phyloP scores from a whole-genome alignment of 1,140 invertebrate species.

The Drosophila murphyi region DNA sequence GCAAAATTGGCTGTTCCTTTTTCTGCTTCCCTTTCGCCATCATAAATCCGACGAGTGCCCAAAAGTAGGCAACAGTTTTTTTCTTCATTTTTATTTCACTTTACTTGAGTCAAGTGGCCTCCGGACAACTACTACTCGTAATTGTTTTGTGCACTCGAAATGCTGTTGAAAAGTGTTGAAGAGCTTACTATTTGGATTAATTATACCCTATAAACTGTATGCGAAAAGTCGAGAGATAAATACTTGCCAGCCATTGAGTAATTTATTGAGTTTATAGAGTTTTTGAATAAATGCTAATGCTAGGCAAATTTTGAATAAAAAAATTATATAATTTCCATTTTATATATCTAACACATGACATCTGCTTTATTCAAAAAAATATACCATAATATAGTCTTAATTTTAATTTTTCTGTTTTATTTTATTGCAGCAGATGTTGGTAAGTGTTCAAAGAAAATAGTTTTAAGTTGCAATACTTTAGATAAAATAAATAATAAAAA shows the following conservation, averaged over 20 bases:
- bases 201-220: neutral
- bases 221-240: neutral
- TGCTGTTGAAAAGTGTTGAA: constrained; percentile 38
- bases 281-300: too few species aligned
- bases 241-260: neutral
- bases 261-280: neutral
- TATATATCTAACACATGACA: too few species aligned
- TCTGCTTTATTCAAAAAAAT: too few species aligned
- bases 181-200: constrained; percentile 33
- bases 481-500: too few species aligned
- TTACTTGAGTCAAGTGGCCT: constrained; percentile 54
- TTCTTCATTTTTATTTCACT: constrained; percentile 28
- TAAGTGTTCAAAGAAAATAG: too few species aligned
- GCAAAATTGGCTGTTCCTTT: constrained; percentile 58
- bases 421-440: too few species aligned
- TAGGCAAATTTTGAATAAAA: too few species aligned
- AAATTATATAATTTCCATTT: too few species aligned
- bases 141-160: constrained; percentile 63
- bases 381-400: too few species aligned
- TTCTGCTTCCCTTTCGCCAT: constrained; percentile 2
- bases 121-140: constrained; percentile 44
- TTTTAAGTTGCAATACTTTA: too few species aligned
- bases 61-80: constrained; percentile 52
- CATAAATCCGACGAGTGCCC: constrained; percentile 54
- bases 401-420: too few species aligned